phyloP scores from a whole-genome alignment of 2,797 vertebrate genomes.

The Tapera naevia region DNA sequence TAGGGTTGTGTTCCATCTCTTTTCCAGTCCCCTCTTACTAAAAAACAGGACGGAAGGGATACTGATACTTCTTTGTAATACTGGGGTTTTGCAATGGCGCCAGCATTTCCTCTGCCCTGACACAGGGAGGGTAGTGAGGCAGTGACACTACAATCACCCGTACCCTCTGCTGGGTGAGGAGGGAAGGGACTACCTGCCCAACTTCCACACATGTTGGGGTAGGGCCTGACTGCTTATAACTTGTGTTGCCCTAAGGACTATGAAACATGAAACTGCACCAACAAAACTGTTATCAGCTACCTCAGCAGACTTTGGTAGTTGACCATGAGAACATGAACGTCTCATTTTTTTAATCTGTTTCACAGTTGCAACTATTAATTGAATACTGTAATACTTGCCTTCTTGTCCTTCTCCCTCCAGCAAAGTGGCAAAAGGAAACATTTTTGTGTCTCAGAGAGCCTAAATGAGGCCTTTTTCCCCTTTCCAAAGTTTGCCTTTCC shows the following conservation, averaged over 20 bases:
- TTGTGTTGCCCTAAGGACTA: background rate
- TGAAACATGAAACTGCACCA: background rate
- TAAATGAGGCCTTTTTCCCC: background rate
- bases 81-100: background rate
- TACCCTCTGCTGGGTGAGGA: accelerated
- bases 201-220: accelerated
- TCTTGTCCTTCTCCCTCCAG: background rate
- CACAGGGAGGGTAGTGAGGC: accelerated
- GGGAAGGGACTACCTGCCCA: background rate
- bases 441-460: background rate
- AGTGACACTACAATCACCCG: accelerated
- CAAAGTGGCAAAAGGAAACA: background rate
- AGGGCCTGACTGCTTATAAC: background rate
- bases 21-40: background rate
- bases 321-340: background rate
- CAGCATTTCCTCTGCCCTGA: background rate
- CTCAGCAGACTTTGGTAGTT: background rate
- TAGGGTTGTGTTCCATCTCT: background rate
- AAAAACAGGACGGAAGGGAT: accelerated
- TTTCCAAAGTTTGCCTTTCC: background rate
- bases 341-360: constrained; percentile 10
- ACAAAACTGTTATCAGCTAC: background rate
- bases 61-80: background rate
- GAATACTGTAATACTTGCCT: background rate
- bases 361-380: background rate